Evolutionary conservation across 2,888 invertebrate species (phyloP).

Genomic region (Stegophylla sp.): DNA sequence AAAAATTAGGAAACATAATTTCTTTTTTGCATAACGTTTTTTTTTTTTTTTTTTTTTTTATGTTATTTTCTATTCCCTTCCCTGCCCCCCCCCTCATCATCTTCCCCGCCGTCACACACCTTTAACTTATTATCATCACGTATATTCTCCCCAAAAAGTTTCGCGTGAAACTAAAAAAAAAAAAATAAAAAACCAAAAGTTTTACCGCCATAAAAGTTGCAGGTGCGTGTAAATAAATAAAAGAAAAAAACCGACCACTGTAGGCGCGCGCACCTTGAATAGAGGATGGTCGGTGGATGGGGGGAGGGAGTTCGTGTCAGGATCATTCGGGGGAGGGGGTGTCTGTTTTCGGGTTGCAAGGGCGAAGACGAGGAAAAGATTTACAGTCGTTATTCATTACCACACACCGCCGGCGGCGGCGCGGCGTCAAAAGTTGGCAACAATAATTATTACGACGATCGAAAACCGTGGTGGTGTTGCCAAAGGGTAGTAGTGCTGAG

Average conservation of each 20-base stretch:
- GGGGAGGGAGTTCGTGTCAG: neutral
- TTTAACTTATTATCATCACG: conserved; percentile 47
- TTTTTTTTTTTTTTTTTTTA: neutral
- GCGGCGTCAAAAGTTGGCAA: conserved; percentile 56
- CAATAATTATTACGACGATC: conserved; percentile 20
- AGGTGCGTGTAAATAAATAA: conserved; percentile 15
- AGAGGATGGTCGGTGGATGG: too few species aligned
- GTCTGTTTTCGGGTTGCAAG: too few species aligned
- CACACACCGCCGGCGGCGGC: neutral
- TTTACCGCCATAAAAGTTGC: conserved; percentile 43
- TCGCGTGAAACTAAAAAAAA: neutral
- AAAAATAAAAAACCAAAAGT: conserved; percentile 30
- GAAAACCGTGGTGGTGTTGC: neutral
- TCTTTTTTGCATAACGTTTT: conserved; percentile 6
- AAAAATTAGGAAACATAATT: conserved; percentile 28
- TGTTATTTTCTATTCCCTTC: neutral
- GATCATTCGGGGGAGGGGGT: neutral
- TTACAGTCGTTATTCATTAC: conserved; percentile 57
- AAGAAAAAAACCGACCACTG: conserved; percentile 11
- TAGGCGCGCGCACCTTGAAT: neutral
- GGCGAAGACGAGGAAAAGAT: conserved; percentile 40
- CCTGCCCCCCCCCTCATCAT: neutral
- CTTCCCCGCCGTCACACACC: neutral
- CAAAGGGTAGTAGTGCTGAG: conserved; percentile 12
- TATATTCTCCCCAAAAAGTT: conserved; percentile 44